Evolutionary conservation across 1,140 invertebrate species (phyloP), one percentile per base, ranked within the genome.

Genomic region (Nomia melanderi): DNA sequence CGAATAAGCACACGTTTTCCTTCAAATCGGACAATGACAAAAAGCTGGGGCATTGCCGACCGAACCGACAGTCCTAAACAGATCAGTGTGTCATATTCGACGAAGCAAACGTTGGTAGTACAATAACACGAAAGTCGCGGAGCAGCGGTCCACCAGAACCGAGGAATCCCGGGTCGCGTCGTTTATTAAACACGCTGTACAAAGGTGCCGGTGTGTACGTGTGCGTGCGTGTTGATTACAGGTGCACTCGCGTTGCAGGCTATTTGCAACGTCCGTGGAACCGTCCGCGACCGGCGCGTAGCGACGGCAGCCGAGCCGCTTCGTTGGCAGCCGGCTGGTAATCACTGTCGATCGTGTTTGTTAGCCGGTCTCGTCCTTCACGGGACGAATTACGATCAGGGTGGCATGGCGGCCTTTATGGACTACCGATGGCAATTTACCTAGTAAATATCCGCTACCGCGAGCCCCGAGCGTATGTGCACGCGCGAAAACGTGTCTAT

Each of bases 261-360:
- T 75, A 56, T 60, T 69, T 67, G 44, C 23, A 54, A 73, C 67
- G 31, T 8, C 23, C 53, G 56, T 20, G 33, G n/a, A 27, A 36
- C 41, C 11, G 41, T 17, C 41, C 11, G 12, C 41, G 41, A 17
- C 41, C 29, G 39, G 31, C 12, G 2, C 41, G 41, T n/a, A n/a
- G 41, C 41, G 17, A 14, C 39, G 11, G 41, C 39, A 14, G 27
- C 12, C 27, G 50, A 2, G 12, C 25, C 66, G 47, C 31, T 20
- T 41, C 33, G 76, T 47, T 57, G 72, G 72, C 57, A 59, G 27
- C 41, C 60, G 44, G 77, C 73, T 64, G 72, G 81, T 79, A 85
- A 85, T 86, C 83, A 77, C 67, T 77, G 82, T 74, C 82, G 78
- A 83, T 85, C 81, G 71, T 85, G 81, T 85, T 83, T 78, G 76